These are phyloP conservation scores for Psettodes erumei DNA, from an alignment of 2,113 vertebrate genomes.

Conservation along the genomic window DNA sequence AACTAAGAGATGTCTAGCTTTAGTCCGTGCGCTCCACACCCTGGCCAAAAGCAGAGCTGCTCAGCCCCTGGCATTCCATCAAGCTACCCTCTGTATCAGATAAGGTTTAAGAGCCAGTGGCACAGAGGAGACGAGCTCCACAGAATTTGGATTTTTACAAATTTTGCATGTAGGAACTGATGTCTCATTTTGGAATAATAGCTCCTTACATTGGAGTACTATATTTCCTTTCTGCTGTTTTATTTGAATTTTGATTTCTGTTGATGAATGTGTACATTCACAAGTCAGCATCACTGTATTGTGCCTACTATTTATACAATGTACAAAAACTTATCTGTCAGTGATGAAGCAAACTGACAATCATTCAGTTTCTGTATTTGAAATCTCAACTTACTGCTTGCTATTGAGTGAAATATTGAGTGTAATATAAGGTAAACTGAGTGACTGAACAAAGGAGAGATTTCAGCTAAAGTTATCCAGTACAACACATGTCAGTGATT, in stretches of 20 bases:
- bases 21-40: not conserved
- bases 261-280: not conserved
- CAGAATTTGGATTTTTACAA: not conserved
- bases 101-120: not conserved
- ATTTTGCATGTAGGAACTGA: constrained; percentile 1
- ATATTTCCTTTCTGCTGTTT: no score
- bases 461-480: no score
- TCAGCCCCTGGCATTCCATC: not conserved
- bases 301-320: not conserved
- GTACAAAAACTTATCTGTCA: no score
- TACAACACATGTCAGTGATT: no score
- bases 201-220: constrained; percentile 6
- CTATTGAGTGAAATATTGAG: no score
- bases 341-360: no score
- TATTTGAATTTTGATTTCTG: not conserved
- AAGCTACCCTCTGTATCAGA: not conserved
- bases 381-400: no score
- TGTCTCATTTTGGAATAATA: constrained; percentile 11
- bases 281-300: not conserved
- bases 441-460: no score
- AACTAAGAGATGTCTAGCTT: constrained; percentile 9
- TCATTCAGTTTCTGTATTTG: no score
- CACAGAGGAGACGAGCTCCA: not conserved
- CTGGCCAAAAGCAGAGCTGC: not conserved
- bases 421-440: no score